Conservation (phyloP, 2,797 vertebrate genomes). For the Brachymystax lenok region DNA sequence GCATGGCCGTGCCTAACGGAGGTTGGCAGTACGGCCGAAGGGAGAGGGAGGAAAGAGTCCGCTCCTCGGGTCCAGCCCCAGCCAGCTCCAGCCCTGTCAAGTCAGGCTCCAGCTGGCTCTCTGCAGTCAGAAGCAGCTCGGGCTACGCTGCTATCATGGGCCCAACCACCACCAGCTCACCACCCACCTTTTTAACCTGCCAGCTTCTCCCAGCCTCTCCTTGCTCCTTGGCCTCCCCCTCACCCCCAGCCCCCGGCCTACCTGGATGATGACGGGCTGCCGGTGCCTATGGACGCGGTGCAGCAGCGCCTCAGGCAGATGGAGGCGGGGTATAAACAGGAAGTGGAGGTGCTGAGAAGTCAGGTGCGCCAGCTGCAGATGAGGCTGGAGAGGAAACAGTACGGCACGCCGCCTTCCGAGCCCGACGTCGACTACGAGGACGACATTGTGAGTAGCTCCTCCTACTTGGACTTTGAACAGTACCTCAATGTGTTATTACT, state of each 20-base stretch:
- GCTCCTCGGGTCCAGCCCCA: constrained; percentile 17
- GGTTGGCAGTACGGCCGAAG: constrained; percentile 79
- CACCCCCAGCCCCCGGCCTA: constrained; percentile 79
- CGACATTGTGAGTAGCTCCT: constrained; percentile 91
- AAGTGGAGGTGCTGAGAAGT: constrained; percentile 92
- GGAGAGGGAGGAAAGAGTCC: constrained; percentile 69
- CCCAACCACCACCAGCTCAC: constrained; percentile 54
- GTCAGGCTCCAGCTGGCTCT: constrained; percentile 54
- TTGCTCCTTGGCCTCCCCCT: constrained; percentile 66
- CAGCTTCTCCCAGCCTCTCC: constrained; percentile 59
- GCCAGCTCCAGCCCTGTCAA: too few relatives aligned
- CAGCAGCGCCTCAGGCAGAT: constrained; percentile 97
- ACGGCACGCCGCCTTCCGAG: constrained; percentile 86
- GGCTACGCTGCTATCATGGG: constrained; percentile 51
- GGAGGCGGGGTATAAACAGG: constrained; percentile 95
- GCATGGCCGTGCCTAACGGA: constrained; percentile 54
- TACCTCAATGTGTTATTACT: not conserved
- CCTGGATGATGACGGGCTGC: constrained; percentile 94
- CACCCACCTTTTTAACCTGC: constrained; percentile 65
- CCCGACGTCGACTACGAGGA: constrained; percentile 96
- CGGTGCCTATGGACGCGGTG: constrained; percentile 93
- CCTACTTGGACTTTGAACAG: not conserved
- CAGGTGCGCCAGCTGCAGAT: constrained; percentile 96
- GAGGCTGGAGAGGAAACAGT: constrained; percentile 89
- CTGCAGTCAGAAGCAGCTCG: constrained; percentile 56